Evolutionary conservation across 2,888 invertebrate species (phyloP), one percentile per base, ranked within the genome.

Genomic region (Cephonodes hylas): DNA sequence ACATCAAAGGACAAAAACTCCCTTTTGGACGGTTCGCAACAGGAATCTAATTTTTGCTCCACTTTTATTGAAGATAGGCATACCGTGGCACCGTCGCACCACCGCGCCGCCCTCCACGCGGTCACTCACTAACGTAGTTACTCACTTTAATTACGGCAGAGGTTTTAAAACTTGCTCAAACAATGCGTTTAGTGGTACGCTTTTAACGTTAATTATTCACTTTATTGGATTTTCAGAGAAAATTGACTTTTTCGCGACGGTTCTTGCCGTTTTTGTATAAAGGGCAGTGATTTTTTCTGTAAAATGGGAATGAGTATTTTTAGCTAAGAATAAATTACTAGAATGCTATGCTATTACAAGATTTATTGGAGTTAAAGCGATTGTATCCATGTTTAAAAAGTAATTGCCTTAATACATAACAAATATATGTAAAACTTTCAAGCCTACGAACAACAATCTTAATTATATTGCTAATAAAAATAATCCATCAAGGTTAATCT

Each of bases 31-130:
- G 71, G 69, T 68, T 64, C 66, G 63, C 60, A 61, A 46, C 72
- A 77, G 76, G 72, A 89, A 89, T 89, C 84, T 84, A 89, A 90
- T 89, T 90, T 89, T 89, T 88, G 83, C 72, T 70, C 75, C 73
- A 81, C 75, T 83, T 84, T 85, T 80, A 81, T 80, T 77, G 73
- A 64, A 69, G 59, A 64, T 6, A 22, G 38, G n/a, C n/a, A n/a
- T 22, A 20, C 13, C 44, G 18, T 10, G 25, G 42, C 6, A 3
- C 13, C 44, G 18, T 10, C 42, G 42, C 6, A 3, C 13, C 42
- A 3, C 13, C 42, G 42, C 71, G 67, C 68, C 71, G 70, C 67
- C 69, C 69, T 65, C 62, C 62, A 66, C 70, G 66, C 73, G 71
- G 69, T 66, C 70, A 70, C 67, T 64, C 53, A 42, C 42, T 82